Evolutionary conservation across 2,113 vertebrate species (phyloP).

Genomic region (Leptobrachium leishanense): DNA sequence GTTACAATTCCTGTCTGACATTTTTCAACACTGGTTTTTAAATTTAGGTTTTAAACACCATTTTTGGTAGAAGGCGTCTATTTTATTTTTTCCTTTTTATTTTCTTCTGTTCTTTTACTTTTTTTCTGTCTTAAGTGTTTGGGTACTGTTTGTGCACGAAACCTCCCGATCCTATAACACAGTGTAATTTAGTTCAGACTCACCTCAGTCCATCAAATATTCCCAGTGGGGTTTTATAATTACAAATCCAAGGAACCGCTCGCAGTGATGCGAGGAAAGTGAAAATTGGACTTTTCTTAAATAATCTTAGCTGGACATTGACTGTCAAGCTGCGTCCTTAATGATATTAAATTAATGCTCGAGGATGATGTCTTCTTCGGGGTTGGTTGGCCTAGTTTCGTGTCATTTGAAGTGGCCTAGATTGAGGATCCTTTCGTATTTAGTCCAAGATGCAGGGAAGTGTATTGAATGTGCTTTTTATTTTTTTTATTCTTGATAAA

Average conservation of each 20-base stretch:
- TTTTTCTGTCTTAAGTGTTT: no score
- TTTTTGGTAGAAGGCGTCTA: no score
- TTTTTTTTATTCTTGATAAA: no score
- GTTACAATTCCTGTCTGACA: no score
- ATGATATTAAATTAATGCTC: neutral
- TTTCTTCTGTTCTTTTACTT: no score
- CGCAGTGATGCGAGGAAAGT: neutral
- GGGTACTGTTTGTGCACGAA: no score
- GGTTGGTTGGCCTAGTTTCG: neutral
- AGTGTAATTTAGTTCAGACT: neutral
- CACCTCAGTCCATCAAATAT: neutral
- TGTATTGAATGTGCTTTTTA: no score
- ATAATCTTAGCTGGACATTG: neutral
- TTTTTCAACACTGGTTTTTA: no score
- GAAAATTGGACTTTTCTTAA: neutral
- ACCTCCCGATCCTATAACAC: no score
- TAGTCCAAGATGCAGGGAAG: no score
- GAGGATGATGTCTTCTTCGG: neutral
- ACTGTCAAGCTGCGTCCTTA: neutral
- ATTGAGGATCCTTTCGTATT: neutral
- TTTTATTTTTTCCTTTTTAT: no score
- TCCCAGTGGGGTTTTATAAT: neutral
- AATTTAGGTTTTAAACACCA: no score
- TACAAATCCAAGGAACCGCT: neutral
- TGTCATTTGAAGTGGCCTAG: neutral